Conservation (phyloP, 1,140 invertebrate genomes). For the Drosophila athabasca region DNA sequence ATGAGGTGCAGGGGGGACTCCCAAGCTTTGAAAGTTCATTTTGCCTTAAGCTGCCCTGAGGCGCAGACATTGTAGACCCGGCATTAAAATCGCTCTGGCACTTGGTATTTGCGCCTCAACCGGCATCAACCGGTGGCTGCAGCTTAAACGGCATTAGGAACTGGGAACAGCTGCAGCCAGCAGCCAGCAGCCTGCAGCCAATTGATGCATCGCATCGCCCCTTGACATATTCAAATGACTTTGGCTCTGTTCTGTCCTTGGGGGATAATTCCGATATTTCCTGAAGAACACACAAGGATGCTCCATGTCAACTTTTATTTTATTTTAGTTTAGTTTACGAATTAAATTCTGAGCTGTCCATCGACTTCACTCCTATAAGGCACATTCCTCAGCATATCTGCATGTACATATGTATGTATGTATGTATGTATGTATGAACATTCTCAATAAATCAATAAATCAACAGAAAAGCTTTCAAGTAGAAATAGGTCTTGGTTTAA, state of each 20-base stretch:
- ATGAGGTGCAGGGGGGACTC: background rate
- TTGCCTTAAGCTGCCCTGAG: slow-evolving; percentile 37
- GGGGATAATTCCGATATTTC: too few relatives aligned
- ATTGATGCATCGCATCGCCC: background rate
- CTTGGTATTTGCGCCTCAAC: slow-evolving; percentile 42
- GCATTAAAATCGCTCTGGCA: slow-evolving; percentile 34
- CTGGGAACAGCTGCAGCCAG: slow-evolving; percentile 21
- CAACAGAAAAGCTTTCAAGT: slow-evolving; percentile 3
- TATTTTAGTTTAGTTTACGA: slow-evolving; percentile 16
- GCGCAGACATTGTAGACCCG: slow-evolving; percentile 13
- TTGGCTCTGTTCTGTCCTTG: too few relatives aligned
- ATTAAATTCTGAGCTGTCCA: slow-evolving; percentile 45
- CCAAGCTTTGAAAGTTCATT: slow-evolving; percentile 46
- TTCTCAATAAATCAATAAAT: background rate
- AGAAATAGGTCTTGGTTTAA: slow-evolving; percentile 44
- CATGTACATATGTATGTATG: background rate
- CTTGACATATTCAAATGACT: slow-evolving; percentile 13
- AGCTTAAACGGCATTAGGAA: slow-evolving; percentile 25
- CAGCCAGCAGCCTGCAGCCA: slow-evolving; percentile 22
- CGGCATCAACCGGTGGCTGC: slow-evolving; percentile 20
- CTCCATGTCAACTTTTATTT: slow-evolving; percentile 27
- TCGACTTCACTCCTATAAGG: slow-evolving; percentile 35
- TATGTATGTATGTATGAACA: slow-evolving; percentile 21
- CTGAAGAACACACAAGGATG: too few relatives aligned
- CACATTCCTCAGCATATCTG: slow-evolving; percentile 19